These are phyloP conservation scores for Nothura maculosa DNA, from an alignment of 2,797 vertebrate species.

Conservation along the genomic window DNA sequence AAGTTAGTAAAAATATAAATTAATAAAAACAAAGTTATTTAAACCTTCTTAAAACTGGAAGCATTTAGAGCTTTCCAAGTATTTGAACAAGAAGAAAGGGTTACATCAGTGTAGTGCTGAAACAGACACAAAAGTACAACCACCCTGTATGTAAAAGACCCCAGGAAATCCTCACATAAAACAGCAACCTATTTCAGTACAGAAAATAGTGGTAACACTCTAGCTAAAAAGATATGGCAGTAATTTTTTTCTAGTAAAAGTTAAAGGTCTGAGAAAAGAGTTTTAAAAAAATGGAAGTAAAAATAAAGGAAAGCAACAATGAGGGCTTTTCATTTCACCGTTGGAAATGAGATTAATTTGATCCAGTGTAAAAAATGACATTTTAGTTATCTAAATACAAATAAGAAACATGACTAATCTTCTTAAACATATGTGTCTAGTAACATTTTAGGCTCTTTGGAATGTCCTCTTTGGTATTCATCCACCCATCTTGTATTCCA, in stretches of 20 bases:
- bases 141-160: background rate
- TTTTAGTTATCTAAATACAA: background rate
- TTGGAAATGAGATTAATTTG: background rate
- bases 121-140: background rate
- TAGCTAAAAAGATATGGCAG: background rate
- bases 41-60: background rate
- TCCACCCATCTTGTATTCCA: background rate
- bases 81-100: background rate
- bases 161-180: background rate
- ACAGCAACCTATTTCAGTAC: background rate
- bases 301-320: background rate
- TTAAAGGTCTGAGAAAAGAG: background rate
- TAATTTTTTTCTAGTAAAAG: background rate
- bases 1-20: background rate
- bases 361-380: background rate
- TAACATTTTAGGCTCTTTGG: background rate
- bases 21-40: background rate
- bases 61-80: background rate
- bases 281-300: background rate
- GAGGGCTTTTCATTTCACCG: background rate
- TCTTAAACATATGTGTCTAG: background rate
- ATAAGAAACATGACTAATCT: rapidly evolving
- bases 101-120: background rate
- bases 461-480: background rate
- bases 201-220: background rate